Percentiles rank a stretch among this genome's conserved stretches.
Evolutionary conservation across 2,888 invertebrate species (phyloP).

Genomic region (Lasioglossum pauxillum): DNA sequence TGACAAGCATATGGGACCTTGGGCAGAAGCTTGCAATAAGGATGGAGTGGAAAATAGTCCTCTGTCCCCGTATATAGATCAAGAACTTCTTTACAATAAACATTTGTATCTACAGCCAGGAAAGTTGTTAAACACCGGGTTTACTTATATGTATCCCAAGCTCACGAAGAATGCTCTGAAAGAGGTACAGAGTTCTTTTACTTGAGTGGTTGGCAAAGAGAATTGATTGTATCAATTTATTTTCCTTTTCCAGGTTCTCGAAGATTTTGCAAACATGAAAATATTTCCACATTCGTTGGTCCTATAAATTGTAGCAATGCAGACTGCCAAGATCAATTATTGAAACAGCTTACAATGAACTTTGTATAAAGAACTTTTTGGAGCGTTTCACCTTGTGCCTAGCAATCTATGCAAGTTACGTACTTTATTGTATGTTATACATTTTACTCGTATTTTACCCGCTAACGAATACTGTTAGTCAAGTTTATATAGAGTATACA

Average conservation of each 20-base stretch:
- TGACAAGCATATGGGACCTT: slow-evolving; percentile 96
- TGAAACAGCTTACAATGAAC: slow-evolving; percentile 54
- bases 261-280: slow-evolving; percentile 93
- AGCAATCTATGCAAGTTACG: slow-evolving; percentile 68
- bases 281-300: slow-evolving; percentile 92
- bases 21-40: slow-evolving; percentile 93
- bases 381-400: slow-evolving; percentile 82
- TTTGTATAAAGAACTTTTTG: slow-evolving; percentile 60
- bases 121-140: slow-evolving; percentile 87
- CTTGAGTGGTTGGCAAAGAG: background rate
- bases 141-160: slow-evolving; percentile 87
- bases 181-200: slow-evolving; percentile 85
- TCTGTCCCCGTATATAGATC: slow-evolving; percentile 94
- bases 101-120: slow-evolving; percentile 91
- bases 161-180: slow-evolving; percentile 88
- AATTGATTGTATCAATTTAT: slow-evolving; percentile 23
- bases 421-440: slow-evolving; percentile 67
- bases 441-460: slow-evolving; percentile 63
- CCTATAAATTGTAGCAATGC: slow-evolving; percentile 84
- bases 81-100: slow-evolving; percentile 92
- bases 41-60: slow-evolving; percentile 93
- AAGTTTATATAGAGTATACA: slow-evolving; percentile 52
- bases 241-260: slow-evolving; percentile 87
- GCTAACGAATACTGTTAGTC: slow-evolving; percentile 59
- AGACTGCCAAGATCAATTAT: slow-evolving; percentile 54